Evolutionary conservation across 2,113 vertebrate species (phyloP).

Genomic region (Scomber scombrus): DNA sequence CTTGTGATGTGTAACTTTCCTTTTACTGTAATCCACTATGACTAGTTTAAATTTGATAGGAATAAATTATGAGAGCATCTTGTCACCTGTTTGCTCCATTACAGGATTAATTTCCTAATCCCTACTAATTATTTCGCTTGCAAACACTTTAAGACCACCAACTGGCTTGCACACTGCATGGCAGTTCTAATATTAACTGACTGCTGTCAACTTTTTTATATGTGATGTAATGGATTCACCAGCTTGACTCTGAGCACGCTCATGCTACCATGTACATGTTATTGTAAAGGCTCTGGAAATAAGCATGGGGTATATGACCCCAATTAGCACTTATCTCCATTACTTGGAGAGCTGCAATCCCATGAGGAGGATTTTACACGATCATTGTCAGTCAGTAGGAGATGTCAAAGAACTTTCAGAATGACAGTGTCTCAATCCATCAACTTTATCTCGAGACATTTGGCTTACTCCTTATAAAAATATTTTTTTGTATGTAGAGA

Average conservation of each 20-base stretch:
- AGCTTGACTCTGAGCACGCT: constrained; percentile 62
- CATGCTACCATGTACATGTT: constrained; percentile 59
- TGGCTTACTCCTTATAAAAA: constrained; percentile 39
- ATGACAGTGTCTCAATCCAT: constrained; percentile 49
- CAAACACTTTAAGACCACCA: constrained; percentile 52
- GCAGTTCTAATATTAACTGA: constrained; percentile 67
- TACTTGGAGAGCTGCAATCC: constrained; percentile 61
- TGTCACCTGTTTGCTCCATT: constrained; percentile 63
- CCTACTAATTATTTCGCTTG: constrained; percentile 66
- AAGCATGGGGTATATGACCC: constrained; percentile 68
- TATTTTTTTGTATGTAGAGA: constrained; percentile 37
- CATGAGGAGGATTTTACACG: constrained; percentile 67
- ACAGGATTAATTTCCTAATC: constrained; percentile 72
- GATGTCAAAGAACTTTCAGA: constrained; percentile 57
- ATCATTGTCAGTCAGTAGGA: constrained; percentile 72
- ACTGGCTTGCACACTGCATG: constrained; percentile 27
- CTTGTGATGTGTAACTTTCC: constrained; percentile 13
- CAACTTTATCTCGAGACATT: constrained; percentile 64
- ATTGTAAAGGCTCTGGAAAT: constrained; percentile 70
- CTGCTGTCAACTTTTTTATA: constrained; percentile 67
- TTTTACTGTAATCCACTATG: constrained; percentile 42
- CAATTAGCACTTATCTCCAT: constrained; percentile 76
- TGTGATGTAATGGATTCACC: constrained; percentile 69
- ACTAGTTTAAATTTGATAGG: constrained; percentile 38
- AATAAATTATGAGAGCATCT: constrained; percentile 33